Percentiles rank a stretch among this genome's conserved stretches.
Evolutionary conservation across 2,113 vertebrate species (phyloP).

Genomic region (Epinephelus cyanopodus): DNA sequence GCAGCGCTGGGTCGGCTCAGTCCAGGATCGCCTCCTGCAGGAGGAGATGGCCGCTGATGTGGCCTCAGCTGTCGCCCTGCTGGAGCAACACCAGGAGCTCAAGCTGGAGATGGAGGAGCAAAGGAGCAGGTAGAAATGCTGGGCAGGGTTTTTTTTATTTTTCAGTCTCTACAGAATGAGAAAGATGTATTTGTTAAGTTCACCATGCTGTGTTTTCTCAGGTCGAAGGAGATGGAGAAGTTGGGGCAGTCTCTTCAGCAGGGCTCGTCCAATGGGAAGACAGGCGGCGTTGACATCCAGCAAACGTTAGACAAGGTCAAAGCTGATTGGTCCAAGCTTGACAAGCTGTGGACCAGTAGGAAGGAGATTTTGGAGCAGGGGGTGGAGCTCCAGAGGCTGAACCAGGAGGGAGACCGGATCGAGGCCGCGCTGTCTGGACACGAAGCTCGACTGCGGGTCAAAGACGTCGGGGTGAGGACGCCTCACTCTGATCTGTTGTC

Average conservation of each 20-base stretch:
- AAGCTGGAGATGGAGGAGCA: conserved; percentile 85
- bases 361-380: conserved; percentile 81
- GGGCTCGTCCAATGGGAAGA: conserved; percentile 32
- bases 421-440: conserved; percentile 86
- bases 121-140: conserved; percentile 77
- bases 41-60: conserved; percentile 83
- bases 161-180: background rate
- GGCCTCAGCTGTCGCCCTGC: conserved; percentile 84
- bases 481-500: background rate
- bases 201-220: conserved; percentile 35
- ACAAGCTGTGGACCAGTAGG: conserved; percentile 82
- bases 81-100: conserved; percentile 86
- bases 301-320: conserved; percentile 76
- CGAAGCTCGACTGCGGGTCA: conserved; percentile 85
- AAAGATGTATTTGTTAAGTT: background rate
- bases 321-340: conserved; percentile 79
- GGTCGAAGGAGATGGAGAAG: conserved; percentile 72
- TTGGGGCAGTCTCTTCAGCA: conserved; percentile 73
- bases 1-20: conserved; percentile 79
- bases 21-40: conserved; percentile 81
- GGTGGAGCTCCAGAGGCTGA: conserved; percentile 87
- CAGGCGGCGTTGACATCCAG: conserved; percentile 68
- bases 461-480: conserved; percentile 86
- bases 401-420: conserved; percentile 86
- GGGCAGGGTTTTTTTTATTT: too few relatives aligned